Percentiles rank a stretch among this genome's conserved stretches.
These are phyloP conservation scores for Myanophis thanlyinensis DNA, from an alignment of 2,113 vertebrate species.

Conservation along the genomic window DNA sequence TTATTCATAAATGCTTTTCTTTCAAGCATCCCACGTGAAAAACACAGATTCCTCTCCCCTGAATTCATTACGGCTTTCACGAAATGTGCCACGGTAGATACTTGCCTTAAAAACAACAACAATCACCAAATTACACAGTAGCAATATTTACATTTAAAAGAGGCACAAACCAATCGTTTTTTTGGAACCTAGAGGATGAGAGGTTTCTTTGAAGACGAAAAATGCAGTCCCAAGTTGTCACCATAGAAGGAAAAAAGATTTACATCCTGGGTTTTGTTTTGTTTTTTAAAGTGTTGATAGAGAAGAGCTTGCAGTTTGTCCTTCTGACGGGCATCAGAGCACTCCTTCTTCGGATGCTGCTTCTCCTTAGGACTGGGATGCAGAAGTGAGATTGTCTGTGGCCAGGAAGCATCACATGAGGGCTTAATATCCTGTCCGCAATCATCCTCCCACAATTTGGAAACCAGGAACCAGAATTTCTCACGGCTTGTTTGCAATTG, in stretches of 20 bases:
- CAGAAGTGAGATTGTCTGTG: not conserved
- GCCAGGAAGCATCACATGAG: not conserved
- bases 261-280: not conserved
- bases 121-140: constrained; percentile 2
- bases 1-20: constrained; percentile 69
- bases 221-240: not conserved
- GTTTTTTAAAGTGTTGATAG: too few species aligned
- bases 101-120: constrained; percentile 16
- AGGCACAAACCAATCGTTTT: constrained; percentile 64
- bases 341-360: not conserved
- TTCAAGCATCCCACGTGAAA: constrained; percentile 70
- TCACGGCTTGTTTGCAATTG: not conserved
- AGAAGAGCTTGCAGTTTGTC: not conserved
- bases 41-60: constrained; percentile 69
- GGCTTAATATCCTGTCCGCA: not conserved
- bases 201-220: constrained; percentile 1
- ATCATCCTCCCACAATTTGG: not conserved
- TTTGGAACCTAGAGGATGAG: constrained; percentile 42
- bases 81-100: constrained; percentile 34
- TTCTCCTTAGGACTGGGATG: not conserved
- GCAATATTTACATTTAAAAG: constrained; percentile 51
- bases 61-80: constrained; percentile 61
- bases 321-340: too few species aligned
- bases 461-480: not conserved
- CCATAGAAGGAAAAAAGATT: not conserved